Evolutionary conservation across 2,113 vertebrate genomes (phyloP).

Genomic region (Caloenas nicobarica): DNA sequence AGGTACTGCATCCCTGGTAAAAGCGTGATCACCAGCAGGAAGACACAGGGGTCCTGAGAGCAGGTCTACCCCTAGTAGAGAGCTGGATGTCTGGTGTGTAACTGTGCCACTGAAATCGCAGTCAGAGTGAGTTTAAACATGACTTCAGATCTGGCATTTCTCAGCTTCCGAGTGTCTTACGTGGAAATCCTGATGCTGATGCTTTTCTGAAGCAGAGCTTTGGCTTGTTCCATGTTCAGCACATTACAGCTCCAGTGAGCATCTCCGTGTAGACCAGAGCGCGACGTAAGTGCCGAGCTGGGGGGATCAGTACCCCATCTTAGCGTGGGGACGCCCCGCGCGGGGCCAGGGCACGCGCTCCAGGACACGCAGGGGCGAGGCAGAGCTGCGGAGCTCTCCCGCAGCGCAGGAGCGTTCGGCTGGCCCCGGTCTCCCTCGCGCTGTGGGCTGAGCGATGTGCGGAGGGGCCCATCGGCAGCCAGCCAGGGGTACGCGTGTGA

Average conservation of each 20-base stretch:
- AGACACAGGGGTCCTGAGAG: not conserved
- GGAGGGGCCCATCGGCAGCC: not conserved
- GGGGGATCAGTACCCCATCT: not conserved
- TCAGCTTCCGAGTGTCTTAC: not conserved
- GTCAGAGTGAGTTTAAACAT: rapidly evolving
- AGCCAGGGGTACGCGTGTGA: rapidly evolving
- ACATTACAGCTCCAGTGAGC: rapidly evolving
- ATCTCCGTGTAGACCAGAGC: not conserved
- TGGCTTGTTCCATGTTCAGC: not conserved
- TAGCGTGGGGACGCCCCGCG: not conserved
- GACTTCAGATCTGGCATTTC: not conserved
- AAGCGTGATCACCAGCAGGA: not conserved
- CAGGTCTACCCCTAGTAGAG: not conserved
- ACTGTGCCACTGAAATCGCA: not conserved
- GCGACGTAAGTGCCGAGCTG: rapidly evolving
- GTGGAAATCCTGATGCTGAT: not conserved
- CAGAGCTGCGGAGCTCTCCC: not conserved
- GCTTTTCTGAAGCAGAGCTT: not conserved
- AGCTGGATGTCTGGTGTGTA: rapidly evolving
- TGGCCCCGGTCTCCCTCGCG: rapidly evolving
- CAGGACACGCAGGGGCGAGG: rapidly evolving
- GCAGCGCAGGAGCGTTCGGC: rapidly evolving
- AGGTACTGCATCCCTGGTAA: not conserved
- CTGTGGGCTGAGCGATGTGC: rapidly evolving
- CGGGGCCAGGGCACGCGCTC: not conserved